Base-by-base conservation (phyloP, 1,140 invertebrate species). In the Hestina assimilis region DNA sequence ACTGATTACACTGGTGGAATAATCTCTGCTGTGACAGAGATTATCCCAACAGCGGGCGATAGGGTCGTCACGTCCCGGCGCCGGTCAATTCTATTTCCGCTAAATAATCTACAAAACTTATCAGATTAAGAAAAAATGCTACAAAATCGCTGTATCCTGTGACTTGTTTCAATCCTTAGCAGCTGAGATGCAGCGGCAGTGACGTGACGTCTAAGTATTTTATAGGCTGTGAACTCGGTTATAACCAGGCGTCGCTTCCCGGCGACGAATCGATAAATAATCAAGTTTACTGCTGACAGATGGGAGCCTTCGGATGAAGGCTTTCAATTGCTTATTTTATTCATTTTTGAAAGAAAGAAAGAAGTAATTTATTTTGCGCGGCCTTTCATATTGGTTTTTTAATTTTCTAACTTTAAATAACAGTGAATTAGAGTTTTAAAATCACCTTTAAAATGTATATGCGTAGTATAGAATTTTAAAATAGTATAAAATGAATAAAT, bases 161-260 rank as follows among this genome's bases (percentile, higher is more conserved):
- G n/a, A 19, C 43, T 51, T 19, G 12, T 29, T 15, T 40, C 23
- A 38, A 38, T 23, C 21, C 24, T 31, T 19, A 41, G n/a, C 31
- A 12, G 61, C 55, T 50, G 48, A 52, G 42, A 46, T 24, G 40
- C 38, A 7, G 48, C 43, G 23, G 45, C 50, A 61, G 55, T 66
- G 63, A 58, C 26, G 46, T 43, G 45, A 54, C 52, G 45, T 14
- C 40, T 51, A 62, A 43, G 46, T 50, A 31, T 54, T 58, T 57
- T 38, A 52, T 31, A 35, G 50, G 20, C 58, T 31, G 19, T 48
- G 33, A 38, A 40, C 33, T 29, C 17, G 15, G 26, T 31, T 20
- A 20, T 19, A 19, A 8, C 28, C 28, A 24, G 40, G 38, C 40
- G 19, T 28, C 38, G 17, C 48, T 17, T 14, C 38, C 4, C 43